These are phyloP conservation scores for Toxotes jaculatrix DNA, from an alignment of 2,113 vertebrate genomes.

Conservation along the genomic window DNA sequence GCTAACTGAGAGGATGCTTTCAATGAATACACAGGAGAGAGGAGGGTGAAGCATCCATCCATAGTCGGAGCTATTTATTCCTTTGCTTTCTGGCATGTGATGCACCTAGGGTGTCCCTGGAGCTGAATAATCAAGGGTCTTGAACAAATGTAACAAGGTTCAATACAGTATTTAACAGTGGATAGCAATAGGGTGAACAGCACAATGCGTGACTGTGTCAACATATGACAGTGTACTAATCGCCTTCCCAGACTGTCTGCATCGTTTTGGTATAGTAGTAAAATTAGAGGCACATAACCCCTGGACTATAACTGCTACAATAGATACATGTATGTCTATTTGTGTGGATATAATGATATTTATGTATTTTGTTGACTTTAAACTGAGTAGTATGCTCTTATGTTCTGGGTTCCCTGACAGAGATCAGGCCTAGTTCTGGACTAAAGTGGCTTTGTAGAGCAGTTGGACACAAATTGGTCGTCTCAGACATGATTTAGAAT, in stretches of 20 bases:
- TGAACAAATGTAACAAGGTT: constrained; percentile 52
- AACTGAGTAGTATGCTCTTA: constrained; percentile 11
- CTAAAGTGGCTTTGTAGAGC: constrained; percentile 3
- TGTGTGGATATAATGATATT: too few species aligned
- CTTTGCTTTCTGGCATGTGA: constrained; percentile 35
- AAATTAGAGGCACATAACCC: constrained; percentile 51
- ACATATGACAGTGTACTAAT: constrained; percentile 36
- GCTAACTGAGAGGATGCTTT: constrained; percentile 41
- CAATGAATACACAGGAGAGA: constrained; percentile 40
- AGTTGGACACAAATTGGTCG: background rate
- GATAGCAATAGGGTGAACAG: constrained; percentile 28
- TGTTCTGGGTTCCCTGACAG: background rate
- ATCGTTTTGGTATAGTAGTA: constrained; percentile 31
- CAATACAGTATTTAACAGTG: constrained; percentile 47
- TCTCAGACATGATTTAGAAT: background rate
- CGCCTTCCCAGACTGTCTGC: constrained; percentile 30
- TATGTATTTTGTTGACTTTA: constrained; percentile 6
- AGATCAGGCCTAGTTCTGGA: background rate
- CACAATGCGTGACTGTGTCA: constrained; percentile 43
- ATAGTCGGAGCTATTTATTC: constrained; percentile 49
- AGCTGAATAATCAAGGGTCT: constrained; percentile 43
- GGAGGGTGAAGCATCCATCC: constrained; percentile 42
- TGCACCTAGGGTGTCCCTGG: constrained; percentile 42
- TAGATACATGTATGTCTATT: constrained; percentile 8
- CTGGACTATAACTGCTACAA: constrained; percentile 35